Conservation (phyloP, 2,797 vertebrate genomes). For the Manis pentadactyla region DNA sequence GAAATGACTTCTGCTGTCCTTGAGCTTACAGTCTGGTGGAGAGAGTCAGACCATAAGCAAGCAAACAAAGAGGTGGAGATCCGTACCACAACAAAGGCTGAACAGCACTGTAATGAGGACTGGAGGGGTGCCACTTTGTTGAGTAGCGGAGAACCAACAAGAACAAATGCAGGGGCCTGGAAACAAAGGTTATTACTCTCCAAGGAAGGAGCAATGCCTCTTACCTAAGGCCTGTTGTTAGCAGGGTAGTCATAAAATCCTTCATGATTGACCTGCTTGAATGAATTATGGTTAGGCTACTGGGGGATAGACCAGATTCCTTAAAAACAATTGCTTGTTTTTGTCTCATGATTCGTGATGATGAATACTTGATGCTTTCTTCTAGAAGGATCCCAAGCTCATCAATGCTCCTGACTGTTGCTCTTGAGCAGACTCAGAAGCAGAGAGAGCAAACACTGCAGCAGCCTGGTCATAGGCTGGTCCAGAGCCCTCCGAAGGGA, state of each 20-base stretch:
- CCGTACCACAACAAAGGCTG: background rate
- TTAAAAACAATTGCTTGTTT: conserved; percentile 11
- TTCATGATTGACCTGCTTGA: background rate
- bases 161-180: background rate
- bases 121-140: background rate
- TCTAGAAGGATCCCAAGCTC: background rate
- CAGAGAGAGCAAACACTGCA: background rate
- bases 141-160: background rate
- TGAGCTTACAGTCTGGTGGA: background rate
- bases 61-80: background rate
- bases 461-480: background rate
- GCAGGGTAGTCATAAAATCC: background rate
- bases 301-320: background rate
- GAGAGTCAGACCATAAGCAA: background rate
- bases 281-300: background rate
- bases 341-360: conserved; percentile 6
- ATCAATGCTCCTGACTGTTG: background rate
- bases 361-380: background rate
- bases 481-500: background rate
- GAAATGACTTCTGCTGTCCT: background rate
- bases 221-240: background rate
- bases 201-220: background rate
- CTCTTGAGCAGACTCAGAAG: conserved; percentile 15
- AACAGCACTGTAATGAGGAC: background rate
- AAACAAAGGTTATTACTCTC: background rate